Evolutionary conservation across 2,797 vertebrate species (phyloP), one percentile per base, ranked within the genome.

Genomic region (Ceryle rudis): DNA sequence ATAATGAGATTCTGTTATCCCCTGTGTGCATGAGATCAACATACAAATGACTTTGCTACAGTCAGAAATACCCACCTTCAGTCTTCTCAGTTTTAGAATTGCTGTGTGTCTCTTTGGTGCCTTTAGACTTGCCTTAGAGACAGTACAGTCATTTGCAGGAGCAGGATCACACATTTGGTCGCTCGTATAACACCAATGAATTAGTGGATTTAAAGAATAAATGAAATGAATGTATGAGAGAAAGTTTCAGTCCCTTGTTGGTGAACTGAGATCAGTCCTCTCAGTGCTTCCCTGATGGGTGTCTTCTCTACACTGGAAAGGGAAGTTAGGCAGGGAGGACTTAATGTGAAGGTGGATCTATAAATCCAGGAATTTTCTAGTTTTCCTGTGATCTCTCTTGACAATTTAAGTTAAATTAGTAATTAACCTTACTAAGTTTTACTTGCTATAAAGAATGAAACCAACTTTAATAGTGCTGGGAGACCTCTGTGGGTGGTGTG

Each of bases 21-120:
- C 31, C 26, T 26, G 19, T 31, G 26, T n/a, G 44, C 0, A 0
- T 23, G 42, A 57, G 42, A 29, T 52, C n/a, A 75, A 61, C 7
- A 5, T 16, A 31, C 5, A 13, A 47, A 67, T 41, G 12, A 47
- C 26, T 77, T 67, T 83, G 17, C 6, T 35, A 17, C 33, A 47
- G 39, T 69, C 14, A 35, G 62, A 17, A 18, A 25, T 26, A 37
- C 5, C 26, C 20, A 6, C 11, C 14, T 51, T 33, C 21, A 12
- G 10, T 46, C 11, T 77, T 51, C 35, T 41, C 1, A 1, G 37
- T 66, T 70, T 75, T 62, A 61, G 12, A 51, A 37, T 44, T 52
- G 16, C 41, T 29, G 16, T 15, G 14, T 54, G 37, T 46, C 74
- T 81, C n/a, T 46, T 44, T n/a, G 41, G 2, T 22, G n/a, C 52